Percentiles rank a stretch among this genome's conserved stretches.
phyloP scores from a whole-genome alignment of 2,113 vertebrate genomes.

The Glareola pratincola region DNA sequence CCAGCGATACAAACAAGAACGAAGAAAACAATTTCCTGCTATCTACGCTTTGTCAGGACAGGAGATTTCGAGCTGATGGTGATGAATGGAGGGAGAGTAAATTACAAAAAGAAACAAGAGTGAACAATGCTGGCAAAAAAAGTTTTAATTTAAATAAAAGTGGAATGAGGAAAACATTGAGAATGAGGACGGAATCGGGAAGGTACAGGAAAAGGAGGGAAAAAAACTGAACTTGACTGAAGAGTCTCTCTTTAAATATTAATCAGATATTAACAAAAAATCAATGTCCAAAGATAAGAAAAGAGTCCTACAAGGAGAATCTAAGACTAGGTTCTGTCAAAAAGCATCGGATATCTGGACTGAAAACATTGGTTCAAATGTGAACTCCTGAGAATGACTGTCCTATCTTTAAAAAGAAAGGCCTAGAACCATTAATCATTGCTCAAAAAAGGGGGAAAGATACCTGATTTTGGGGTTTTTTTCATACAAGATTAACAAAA shows the following conservation, averaged over 20 bases:
- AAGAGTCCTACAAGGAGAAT: not conserved
- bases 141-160: not conserved
- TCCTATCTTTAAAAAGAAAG: not conserved
- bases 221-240: not conserved
- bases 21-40: slow-evolving; percentile 30
- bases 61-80: not conserved
- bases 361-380: not conserved
- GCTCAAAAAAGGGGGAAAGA: not conserved
- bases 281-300: not conserved
- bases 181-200: not conserved
- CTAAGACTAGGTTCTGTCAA: not conserved
- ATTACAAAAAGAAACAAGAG: not conserved
- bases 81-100: not conserved
- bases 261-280: not conserved
- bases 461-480: no score
- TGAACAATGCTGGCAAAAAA: not conserved
- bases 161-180: not conserved
- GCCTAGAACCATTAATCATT: not conserved
- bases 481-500: not conserved
- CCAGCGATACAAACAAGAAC: not conserved
- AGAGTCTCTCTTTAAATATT: not conserved
- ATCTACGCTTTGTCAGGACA: not conserved
- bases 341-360: not conserved
- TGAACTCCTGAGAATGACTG: not conserved
- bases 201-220: not conserved